Evolutionary conservation across 1,140 invertebrate genomes (phyloP), one percentile per base, ranked within the genome.

Genomic region (Drosophila truncata): DNA sequence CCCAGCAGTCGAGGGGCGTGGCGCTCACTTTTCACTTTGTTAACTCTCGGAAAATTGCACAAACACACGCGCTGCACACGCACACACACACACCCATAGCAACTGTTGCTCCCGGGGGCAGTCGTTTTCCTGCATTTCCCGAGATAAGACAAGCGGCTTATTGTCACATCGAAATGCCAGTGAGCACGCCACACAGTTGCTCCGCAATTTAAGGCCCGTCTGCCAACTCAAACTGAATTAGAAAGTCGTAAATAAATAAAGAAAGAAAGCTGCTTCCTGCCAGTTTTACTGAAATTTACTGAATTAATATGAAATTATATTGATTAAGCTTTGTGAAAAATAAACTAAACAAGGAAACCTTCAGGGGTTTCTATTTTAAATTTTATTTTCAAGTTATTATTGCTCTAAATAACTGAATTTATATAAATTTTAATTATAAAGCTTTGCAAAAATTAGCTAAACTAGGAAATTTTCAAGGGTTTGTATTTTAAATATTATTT

Each of bases 121-220:
- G 31, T 42, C n/a, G 23, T 27, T 27, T 25, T 37, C 33, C 42
- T 52, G 65, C 62, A 50, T 66, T 52, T 27, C 3, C 33, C 18
- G 18, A 49, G 62, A 69, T 69, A 69, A 67, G 46, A 69, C 20
- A 46, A 41, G 65, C 65, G 23, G 42, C 65, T 67, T 66, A 65
- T 64, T 59, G 61, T 47, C 59, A 29, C 64, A 18, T 46, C 23
- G 58, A 20, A 46, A 63, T 66, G 29, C 25, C 33, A 31, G 14
- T 7, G 10, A 18, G 35, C 31, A 39, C 50, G 18, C 27, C 29
- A 18, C 29, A 14, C 29, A 25, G 27, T 54, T 23, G 50, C 20
- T 54, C 1, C 9, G n/a, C 37, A 47, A 67, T 37, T 44, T 11
- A 61, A 20, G 20, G 13, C 11, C 27, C 27, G 50, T 60, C 52